Evolutionary conservation across 2,113 vertebrate species (phyloP).

Genomic region (Merops nubicus): DNA sequence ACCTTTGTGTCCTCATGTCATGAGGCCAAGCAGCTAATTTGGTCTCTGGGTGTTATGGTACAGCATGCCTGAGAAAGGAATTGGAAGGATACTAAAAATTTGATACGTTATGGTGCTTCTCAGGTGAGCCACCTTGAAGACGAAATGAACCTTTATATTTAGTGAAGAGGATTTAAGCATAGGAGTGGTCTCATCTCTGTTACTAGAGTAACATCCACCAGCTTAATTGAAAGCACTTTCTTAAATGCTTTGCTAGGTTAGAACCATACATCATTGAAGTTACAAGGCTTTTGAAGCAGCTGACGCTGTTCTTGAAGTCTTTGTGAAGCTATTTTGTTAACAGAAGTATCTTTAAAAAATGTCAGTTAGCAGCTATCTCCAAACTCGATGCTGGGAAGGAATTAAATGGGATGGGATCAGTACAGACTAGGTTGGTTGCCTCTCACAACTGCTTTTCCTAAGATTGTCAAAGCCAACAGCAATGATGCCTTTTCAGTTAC

Average conservation of each 20-base stretch:
- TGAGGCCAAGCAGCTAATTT: background rate
- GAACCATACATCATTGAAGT: background rate
- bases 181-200: background rate
- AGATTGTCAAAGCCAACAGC: conserved; percentile 19
- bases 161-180: background rate
- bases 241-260: background rate
- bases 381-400: background rate
- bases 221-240: background rate
- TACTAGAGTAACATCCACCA: background rate
- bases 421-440: background rate
- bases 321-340: background rate
- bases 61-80: background rate
- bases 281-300: background rate
- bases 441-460: conserved; percentile 1
- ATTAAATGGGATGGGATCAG: background rate
- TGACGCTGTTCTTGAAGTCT: background rate
- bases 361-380: background rate
- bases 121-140: background rate
- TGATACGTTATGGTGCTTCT: background rate
- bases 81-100: background rate
- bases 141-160: background rate
- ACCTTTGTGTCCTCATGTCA: background rate
- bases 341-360: background rate
- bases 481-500: conserved; percentile 11
- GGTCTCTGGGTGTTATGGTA: background rate